Percentiles rank a stretch among this genome's conserved stretches.
Conservation (phyloP, 2,113 vertebrate genomes). For the Pedetes capensis region DNA sequence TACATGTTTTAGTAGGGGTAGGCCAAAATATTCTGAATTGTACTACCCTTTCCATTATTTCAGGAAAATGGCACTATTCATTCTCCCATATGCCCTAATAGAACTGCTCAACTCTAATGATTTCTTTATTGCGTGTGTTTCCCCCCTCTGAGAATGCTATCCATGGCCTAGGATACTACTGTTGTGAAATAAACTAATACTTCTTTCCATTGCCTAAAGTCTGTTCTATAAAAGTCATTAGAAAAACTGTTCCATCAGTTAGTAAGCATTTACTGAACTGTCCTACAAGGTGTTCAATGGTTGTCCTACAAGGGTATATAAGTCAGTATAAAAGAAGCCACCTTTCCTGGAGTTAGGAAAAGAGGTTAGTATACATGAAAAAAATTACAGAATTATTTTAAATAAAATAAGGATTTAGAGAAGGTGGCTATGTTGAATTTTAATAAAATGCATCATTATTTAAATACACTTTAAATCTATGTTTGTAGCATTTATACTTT, state of each 20-base stretch:
- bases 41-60: neutral
- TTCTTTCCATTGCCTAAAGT: neutral
- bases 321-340: neutral
- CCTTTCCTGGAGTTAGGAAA: neutral
- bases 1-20: neutral
- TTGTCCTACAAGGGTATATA: neutral
- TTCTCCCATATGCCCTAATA: neutral
- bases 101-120: neutral
- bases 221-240: neutral
- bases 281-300: neutral
- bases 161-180: neutral
- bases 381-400: slow-evolving; percentile 3
- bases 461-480: neutral
- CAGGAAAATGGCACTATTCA: slow-evolving; percentile 31
- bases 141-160: neutral
- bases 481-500: slow-evolving; percentile 4
- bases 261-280: neutral
- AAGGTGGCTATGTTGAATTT: neutral
- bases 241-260: neutral
- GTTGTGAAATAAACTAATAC: neutral
- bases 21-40: neutral
- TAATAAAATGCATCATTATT: neutral
- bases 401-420: slow-evolving; percentile 32
- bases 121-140: neutral
- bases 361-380: neutral